These are phyloP conservation scores for Schmidtea mediterranea DNA, from an alignment of 1,140 invertebrate genomes.

Conservation along the genomic window DNA sequence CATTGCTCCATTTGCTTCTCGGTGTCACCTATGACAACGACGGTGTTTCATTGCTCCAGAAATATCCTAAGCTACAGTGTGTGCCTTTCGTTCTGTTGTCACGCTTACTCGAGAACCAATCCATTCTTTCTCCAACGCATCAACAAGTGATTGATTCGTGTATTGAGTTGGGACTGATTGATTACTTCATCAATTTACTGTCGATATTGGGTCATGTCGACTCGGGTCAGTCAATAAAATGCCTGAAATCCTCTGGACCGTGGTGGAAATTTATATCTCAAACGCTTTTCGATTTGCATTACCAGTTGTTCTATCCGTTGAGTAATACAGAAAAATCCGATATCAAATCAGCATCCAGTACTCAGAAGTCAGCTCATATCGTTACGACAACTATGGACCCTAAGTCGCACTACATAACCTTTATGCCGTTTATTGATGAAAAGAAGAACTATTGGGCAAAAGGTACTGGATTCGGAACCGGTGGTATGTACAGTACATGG, in stretches of 20 bases:
- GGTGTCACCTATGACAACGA: constrained; percentile 68
- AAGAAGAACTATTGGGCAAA: constrained; percentile 80
- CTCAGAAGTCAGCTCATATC: constrained; percentile 5
- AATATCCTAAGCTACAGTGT: constrained; percentile 36
- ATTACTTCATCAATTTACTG: constrained; percentile 53
- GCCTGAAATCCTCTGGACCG: neutral
- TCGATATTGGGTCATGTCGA: constrained; percentile 61
- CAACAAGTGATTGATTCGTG: constrained; percentile 45
- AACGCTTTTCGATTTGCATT: neutral
- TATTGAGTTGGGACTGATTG: constrained; percentile 49
- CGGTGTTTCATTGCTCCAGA: constrained; percentile 25
- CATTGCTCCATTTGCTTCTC: constrained; percentile 45
- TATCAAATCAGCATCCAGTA: constrained; percentile 8
- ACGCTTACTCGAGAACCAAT: constrained; percentile 45
- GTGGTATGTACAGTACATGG: constrained; percentile 73
- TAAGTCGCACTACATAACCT: constrained; percentile 7
- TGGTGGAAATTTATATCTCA: neutral
- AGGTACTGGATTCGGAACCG: constrained; percentile 67
- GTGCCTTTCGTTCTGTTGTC: constrained; percentile 58
- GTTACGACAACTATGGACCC: neutral
- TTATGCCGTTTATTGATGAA: constrained; percentile 32
- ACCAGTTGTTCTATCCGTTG: neutral
- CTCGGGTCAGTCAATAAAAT: constrained; percentile 12
- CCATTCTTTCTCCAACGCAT: constrained; percentile 50
- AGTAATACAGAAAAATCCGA: neutral